Evolutionary conservation across 2,113 vertebrate genomes (phyloP).

Genomic region (Isichthys henryi): DNA sequence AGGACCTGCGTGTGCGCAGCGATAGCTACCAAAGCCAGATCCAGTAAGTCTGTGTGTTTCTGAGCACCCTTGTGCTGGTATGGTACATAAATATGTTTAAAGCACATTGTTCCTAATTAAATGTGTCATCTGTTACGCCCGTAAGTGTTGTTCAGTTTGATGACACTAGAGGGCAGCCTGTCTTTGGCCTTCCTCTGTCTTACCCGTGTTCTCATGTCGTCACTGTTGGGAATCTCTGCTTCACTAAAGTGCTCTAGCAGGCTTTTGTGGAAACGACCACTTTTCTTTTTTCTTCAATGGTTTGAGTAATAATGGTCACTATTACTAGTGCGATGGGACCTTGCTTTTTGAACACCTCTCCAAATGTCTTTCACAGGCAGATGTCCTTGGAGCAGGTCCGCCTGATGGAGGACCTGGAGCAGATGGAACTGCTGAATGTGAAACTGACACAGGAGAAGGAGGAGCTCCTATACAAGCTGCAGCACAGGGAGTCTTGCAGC

Average conservation of each 20-base stretch:
- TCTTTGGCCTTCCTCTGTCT: not conserved
- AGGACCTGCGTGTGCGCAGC: not conserved
- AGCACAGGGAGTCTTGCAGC: not conserved
- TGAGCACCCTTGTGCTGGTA: not conserved
- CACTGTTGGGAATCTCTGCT: not conserved
- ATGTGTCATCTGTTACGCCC: not conserved
- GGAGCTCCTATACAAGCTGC: not conserved
- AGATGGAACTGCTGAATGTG: not conserved
- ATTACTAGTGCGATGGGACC: not conserved
- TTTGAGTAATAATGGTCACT: not conserved
- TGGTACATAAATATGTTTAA: not conserved
- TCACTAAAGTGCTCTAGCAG: not conserved
- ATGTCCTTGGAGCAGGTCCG: not conserved
- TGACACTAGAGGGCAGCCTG: not conserved
- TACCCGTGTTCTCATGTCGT: not conserved
- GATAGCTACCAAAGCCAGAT: constrained; percentile 1
- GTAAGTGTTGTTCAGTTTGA: not conserved
- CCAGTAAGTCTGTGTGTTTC: constrained; percentile 7
- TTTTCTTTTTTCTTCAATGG: not conserved
- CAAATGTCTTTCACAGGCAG: not conserved
- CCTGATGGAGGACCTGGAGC: not conserved
- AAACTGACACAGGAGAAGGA: not conserved
- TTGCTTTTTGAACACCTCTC: not conserved
- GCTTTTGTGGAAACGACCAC: not conserved
- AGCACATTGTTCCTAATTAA: not conserved